Evolutionary conservation across 2,888 invertebrate genomes (phyloP).

Genomic region (Malthinus seriepunctatus): DNA sequence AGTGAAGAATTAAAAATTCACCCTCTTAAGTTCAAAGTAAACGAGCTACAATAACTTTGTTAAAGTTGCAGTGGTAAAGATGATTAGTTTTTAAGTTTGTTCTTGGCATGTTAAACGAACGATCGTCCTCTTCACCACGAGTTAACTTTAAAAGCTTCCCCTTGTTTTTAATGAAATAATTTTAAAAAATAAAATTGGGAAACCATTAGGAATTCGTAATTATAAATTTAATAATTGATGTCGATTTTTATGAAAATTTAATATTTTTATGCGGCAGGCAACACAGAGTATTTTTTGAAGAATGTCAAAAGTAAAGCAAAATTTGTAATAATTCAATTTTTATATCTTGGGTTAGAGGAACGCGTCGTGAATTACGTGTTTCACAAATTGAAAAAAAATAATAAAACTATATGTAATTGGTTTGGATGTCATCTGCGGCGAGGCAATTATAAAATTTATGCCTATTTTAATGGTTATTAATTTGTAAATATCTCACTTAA

Average conservation of each 20-base stretch:
- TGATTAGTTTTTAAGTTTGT: too few relatives aligned
- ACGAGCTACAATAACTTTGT: too few relatives aligned
- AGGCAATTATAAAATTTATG: constrained; percentile 1
- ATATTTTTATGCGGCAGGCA: neutral
- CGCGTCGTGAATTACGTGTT: neutral
- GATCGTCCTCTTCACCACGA: too few relatives aligned
- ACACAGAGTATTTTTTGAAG: neutral
- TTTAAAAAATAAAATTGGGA: neutral
- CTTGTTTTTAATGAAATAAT: too few relatives aligned
- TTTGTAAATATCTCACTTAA: constrained; percentile 16
- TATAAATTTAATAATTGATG: neutral
- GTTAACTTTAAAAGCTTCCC: too few relatives aligned
- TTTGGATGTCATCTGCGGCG: neutral
- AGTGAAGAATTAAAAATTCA: too few relatives aligned
- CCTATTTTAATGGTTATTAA: constrained; percentile 6
- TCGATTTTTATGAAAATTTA: neutral
- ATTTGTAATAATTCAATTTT: constrained; percentile 3
- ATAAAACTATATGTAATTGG: neutral
- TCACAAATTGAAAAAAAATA: neutral
- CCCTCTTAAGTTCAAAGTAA: too few relatives aligned
- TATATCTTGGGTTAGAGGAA: neutral
- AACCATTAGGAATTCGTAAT: too few relatives aligned
- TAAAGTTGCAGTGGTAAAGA: too few relatives aligned
- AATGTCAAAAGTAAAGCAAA: neutral
- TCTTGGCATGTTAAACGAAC: too few relatives aligned